A percentile compares a stretch with the other conserved stretches of the same genome.
phyloP scores from a whole-genome alignment of 2,797 vertebrate species.

The Argyrosomus regius region DNA sequence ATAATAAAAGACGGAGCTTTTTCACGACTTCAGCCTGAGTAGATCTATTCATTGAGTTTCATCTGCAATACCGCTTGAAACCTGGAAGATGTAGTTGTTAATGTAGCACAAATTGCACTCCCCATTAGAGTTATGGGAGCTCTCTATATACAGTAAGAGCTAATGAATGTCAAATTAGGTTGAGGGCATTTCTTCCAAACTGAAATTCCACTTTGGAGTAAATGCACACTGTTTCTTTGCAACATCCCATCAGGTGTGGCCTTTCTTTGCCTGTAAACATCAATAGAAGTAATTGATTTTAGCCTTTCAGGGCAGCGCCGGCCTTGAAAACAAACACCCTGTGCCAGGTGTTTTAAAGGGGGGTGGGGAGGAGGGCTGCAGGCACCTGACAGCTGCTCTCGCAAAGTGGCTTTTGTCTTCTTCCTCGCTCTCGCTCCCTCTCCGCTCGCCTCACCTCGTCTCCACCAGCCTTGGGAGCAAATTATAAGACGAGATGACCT shows the following conservation, averaged over 20 bases:
- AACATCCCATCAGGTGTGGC: neutral
- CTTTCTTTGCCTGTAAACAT: constrained; percentile 20
- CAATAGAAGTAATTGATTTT: constrained; percentile 46
- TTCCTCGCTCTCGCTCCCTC: constrained; percentile 12
- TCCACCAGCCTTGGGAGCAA: constrained; percentile 40
- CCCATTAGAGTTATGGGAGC: neutral
- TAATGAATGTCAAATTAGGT: neutral
- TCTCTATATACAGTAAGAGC: neutral
- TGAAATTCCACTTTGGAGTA: neutral
- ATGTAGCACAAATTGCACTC: neutral
- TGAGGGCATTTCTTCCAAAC: no score
- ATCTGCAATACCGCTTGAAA: no score
- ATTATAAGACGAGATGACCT: constrained; percentile 40
- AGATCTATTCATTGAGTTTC: neutral
- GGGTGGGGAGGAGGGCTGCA: neutral
- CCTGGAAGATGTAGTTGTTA: neutral
- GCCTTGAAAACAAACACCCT: constrained; percentile 60
- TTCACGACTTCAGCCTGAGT: neutral
- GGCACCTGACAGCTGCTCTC: constrained; percentile 55
- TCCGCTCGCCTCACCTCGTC: constrained; percentile 24
- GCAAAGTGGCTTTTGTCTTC: constrained; percentile 37
- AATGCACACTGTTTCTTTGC: neutral
- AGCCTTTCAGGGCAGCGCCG: constrained; percentile 25
- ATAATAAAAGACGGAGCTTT: neutral
- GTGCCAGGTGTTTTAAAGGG: constrained; percentile 42